Base-by-base conservation (phyloP, 2,113 vertebrate genomes). In the Cavia aperea region DNA sequence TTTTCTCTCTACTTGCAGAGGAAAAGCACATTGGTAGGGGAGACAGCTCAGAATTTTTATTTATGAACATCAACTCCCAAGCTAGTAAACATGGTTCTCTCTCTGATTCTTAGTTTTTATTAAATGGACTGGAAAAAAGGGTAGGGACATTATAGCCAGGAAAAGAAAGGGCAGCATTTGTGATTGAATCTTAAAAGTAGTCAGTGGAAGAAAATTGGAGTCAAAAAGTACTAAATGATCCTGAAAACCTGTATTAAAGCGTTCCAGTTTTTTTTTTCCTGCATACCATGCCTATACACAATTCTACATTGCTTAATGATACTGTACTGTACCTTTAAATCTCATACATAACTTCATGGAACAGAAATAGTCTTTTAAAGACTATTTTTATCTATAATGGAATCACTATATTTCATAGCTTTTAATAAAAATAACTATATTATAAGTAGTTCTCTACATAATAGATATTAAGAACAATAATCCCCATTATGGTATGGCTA, bases 401-500 rank as follows among this genome's bases (percentile, higher is more conserved):
- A 94, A 65, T 89, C 13, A 58, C 43, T 90, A 65, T 68, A 31
- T 72, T 12, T 23, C 31, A 26, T 36, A 63, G 24, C 8, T 81
- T 92, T 83, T 54, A 83, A 31, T 88, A 68, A 94, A 90, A 8
- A 18, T 63, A 92, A 56, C 62, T 56, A 18, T 46, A 66, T 1
- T 24, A 56, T 84, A 15, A 49, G 33, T 91, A 85, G 23, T 84
- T 68, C 19, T 9, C 26, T 39, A 4, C 54, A 36, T 89, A 86
- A 54, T 60, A 83, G 81, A 66, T 82, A 54, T 18, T 93, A 96
- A 93, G 26, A 89, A 49, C 5, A 62, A 31, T 11, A 84, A 84
- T 88, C 49, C 5, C 56, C n/a, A 63, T 85, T 93, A 2, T 7
- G 49, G 21, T 46, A 56, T 78, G 33, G 23, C 4, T 43, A 90